These are phyloP conservation scores for Passer domesticus DNA, from an alignment of 2,113 vertebrate species.

Conservation along the genomic window DNA sequence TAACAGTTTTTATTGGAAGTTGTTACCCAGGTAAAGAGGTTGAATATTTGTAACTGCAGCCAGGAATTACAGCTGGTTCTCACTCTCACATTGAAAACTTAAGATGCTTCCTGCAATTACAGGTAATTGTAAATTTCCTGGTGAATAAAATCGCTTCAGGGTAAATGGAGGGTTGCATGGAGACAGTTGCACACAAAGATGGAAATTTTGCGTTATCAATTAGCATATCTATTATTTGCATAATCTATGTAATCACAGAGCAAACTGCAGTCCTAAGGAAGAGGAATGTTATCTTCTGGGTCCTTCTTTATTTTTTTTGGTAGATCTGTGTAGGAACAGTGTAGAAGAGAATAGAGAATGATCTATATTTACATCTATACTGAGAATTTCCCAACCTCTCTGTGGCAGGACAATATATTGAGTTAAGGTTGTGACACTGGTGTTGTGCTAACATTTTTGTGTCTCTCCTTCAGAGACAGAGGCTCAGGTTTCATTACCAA, in stretches of 20 bases:
- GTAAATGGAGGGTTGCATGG: neutral
- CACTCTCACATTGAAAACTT: neutral
- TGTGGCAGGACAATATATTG: rapidly evolving
- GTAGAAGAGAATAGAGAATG: neutral
- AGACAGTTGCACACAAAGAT: neutral
- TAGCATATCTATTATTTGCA: neutral
- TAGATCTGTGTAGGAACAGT: neutral
- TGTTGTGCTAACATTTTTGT: neutral
- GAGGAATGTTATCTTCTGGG: neutral
- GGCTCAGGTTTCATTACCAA: neutral
- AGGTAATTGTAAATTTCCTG: slow-evolving; percentile 3
- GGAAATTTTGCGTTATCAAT: neutral
- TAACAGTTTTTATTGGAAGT: neutral
- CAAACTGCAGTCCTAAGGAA: neutral
- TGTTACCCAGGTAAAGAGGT: neutral
- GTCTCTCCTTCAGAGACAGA: neutral
- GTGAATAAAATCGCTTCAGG: neutral
- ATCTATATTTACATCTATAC: neutral
- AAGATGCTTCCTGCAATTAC: neutral
- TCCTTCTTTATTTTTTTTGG: neutral
- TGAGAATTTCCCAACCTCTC: neutral
- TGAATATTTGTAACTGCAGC: neutral
- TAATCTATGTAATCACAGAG: neutral
- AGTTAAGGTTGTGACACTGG: neutral
- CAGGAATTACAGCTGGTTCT: neutral